These are phyloP conservation scores for Apteryx owenii DNA, from an alignment of 2,113 vertebrate species.

Conservation along the genomic window DNA sequence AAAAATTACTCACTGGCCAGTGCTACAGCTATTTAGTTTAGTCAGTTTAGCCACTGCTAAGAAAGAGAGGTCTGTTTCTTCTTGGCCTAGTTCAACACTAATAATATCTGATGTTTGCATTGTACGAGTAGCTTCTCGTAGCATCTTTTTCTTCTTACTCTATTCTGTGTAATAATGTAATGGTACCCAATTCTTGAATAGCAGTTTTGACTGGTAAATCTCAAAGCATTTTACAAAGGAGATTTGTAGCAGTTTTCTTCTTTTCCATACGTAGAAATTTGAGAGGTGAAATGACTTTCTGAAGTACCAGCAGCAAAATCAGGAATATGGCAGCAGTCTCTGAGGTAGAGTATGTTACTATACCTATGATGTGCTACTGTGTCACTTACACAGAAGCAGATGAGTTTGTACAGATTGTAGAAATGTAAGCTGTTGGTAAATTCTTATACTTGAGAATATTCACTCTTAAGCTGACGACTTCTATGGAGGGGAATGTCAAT, in stretches of 20 bases:
- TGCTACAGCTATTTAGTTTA: not conserved
- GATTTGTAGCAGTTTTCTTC: not conserved
- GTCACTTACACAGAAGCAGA: not conserved
- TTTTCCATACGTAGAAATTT: not conserved
- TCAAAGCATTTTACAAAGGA: not conserved
- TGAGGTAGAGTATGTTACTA: not conserved
- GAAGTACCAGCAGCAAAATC: not conserved
- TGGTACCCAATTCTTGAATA: not conserved
- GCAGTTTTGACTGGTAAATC: not conserved
- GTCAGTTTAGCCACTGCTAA: not conserved
- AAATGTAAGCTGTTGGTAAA: not conserved
- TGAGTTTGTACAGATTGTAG: not conserved
- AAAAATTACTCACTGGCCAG: not conserved
- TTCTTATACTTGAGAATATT: not conserved
- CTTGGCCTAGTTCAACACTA: not conserved
- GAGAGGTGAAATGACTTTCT: not conserved
- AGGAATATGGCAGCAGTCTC: not conserved
- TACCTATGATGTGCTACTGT: not conserved
- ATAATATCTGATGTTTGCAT: not conserved
- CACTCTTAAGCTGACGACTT: not conserved
- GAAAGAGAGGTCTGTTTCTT: not conserved
- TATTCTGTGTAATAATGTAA: not conserved
- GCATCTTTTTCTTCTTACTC: not conserved
- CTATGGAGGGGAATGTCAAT: not conserved
- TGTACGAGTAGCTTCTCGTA: not conserved